Conservation (phyloP, 2,888 invertebrate species). For the Ypsolopha sequella region DNA sequence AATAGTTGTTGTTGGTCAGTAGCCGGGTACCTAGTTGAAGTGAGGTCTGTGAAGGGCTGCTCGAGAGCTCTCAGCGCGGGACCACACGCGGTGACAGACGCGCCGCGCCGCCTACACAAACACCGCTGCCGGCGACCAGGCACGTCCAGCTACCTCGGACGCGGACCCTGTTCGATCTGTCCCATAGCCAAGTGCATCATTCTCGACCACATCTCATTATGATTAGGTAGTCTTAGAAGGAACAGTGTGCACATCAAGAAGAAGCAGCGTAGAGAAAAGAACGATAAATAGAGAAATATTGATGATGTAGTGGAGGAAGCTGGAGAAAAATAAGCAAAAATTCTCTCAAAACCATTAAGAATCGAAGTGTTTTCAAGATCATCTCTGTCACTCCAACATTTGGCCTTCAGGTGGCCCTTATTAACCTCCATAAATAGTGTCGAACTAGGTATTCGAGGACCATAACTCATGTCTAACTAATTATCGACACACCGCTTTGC, state of each 20-base stretch:
- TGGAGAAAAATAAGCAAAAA: too few relatives aligned
- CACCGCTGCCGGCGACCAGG: constrained; percentile 7
- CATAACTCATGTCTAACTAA: constrained; percentile 52
- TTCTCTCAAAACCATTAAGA: too few relatives aligned
- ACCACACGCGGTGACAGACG: constrained; percentile 41
- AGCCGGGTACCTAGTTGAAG: too few relatives aligned
- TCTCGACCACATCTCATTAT: background rate
- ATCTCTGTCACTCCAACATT: background rate
- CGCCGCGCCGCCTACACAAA: constrained; percentile 15
- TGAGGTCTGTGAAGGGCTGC: too few relatives aligned
- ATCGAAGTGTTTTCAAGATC: too few relatives aligned
- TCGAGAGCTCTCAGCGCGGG: constrained; percentile 15
- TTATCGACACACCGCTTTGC: constrained; percentile 29
- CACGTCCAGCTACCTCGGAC: background rate
- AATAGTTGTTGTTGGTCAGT: too few relatives aligned
- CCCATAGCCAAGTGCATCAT: too few relatives aligned
- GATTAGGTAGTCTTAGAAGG: background rate
- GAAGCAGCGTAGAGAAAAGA: too few relatives aligned
- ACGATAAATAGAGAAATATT: too few relatives aligned
- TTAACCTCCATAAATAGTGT: constrained; percentile 48
- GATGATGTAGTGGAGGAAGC: too few relatives aligned
- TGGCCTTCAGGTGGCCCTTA: constrained; percentile 34
- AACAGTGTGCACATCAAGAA: too few relatives aligned
- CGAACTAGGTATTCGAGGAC: constrained; percentile 24
- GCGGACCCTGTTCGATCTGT: background rate